Evolutionary conservation across 2,888 invertebrate species (phyloP).

Genomic region (Dione vanillae): DNA sequence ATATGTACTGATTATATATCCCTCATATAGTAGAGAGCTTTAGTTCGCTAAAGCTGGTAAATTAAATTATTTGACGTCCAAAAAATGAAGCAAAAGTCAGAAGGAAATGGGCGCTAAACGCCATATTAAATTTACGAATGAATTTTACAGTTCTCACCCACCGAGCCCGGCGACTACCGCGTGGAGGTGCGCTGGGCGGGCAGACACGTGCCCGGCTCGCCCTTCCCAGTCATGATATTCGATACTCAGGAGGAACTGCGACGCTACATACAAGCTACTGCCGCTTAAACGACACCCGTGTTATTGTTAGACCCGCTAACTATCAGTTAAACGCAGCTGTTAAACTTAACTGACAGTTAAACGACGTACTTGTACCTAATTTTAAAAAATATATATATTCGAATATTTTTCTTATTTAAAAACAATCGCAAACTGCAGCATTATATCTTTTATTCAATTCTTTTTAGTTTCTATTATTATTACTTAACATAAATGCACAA

Average conservation of each 20-base stretch:
- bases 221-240: slow-evolving; percentile 99
- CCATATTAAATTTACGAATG: neutral
- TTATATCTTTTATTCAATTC: neutral
- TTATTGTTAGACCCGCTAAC: neutral
- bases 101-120: no score
- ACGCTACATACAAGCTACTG: slow-evolving; percentile 83
- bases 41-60: no score
- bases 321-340: neutral
- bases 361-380: neutral
- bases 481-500: neutral
- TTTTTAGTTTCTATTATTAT: neutral
- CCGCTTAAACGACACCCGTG: slow-evolving; percentile 55
- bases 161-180: slow-evolving; percentile 99
- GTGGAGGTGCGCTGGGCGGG: slow-evolving; percentile 98
- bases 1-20: no score
- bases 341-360: neutral
- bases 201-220: slow-evolving; percentile 98
- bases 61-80: no score
- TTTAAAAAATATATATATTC: no score
- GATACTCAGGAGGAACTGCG: slow-evolving; percentile 98
- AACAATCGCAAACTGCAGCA: no score
- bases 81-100: no score
- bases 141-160: slow-evolving; percentile 92
- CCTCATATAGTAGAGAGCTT: no score
- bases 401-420: no score